Base-by-base conservation (phyloP, 2,888 invertebrate species). In the Meiosimyza platycephala region DNA sequence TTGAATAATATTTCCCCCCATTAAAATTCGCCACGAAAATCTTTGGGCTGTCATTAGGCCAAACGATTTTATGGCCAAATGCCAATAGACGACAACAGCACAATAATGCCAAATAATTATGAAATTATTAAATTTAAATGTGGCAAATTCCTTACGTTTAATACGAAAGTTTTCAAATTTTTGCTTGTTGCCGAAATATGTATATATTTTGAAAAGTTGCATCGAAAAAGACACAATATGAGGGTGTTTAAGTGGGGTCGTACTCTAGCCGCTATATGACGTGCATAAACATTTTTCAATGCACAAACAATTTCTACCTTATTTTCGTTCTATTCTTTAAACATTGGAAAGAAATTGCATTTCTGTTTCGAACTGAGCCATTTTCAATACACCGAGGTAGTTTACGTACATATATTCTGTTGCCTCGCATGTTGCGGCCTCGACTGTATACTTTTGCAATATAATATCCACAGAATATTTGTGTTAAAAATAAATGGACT, bases 401-500 rank as follows among this genome's bases (percentile, higher is more conserved):
- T 40, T 40, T 70, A 72, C 70, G 40, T 65, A 72, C 72, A 72
- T 70, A 65, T 28, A 28, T 68, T 67, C 54, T 28, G 16, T 55
- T 63, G 52, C 64, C 69, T 74, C 55, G 69, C 54, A 66, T 75
- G 48, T 67, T 16, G 64, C 69, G 74, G 67, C 72, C 75, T 72
- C 75, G 74, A 74, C 72, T 71, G 52, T 33, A 5, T 52, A 52
- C 68, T 13, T 75, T 68, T 77, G 76, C 78, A 76, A 74, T 57
- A 73, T 65, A 70, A 74, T 75, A 71, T 75, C 65, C 65, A 65
- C 72, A 73, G 40, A 51, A 52, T 73, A 18, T n/a, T 18, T 22
- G 52, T 18, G 57, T 72, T 75, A 74, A 75, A 75, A 73, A 78
- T 76, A 73, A 75, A 74, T 78, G 52, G 68, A 71, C 74, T 71